Percentiles rank a stretch among this genome's conserved stretches.
These are phyloP conservation scores for Zingel zingel DNA, from an alignment of 2,113 vertebrate genomes.

Conservation along the genomic window DNA sequence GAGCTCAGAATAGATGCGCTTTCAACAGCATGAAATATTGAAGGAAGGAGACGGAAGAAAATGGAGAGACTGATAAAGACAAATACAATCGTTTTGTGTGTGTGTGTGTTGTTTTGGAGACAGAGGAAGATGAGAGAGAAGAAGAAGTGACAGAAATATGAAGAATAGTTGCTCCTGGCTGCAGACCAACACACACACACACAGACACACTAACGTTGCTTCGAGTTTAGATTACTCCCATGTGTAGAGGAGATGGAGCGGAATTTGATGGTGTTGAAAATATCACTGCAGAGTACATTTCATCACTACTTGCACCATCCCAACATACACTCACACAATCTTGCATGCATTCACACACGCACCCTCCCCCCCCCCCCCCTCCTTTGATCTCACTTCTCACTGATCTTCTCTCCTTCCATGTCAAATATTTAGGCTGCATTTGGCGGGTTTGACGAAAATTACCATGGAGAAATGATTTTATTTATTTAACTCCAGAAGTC, in stretches of 20 bases:
- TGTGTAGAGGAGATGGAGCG: slow-evolving; percentile 68
- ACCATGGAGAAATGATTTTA: slow-evolving; percentile 77
- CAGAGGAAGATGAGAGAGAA: slow-evolving; percentile 69
- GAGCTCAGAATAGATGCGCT: slow-evolving; percentile 87
- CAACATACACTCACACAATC: slow-evolving; percentile 37
- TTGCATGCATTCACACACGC: not conserved
- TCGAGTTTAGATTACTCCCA: slow-evolving; percentile 73
- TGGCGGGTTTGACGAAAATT: slow-evolving; percentile 82
- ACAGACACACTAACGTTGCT: slow-evolving; percentile 28
- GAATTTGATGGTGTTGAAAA: slow-evolving; percentile 75
- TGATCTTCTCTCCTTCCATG: slow-evolving; percentile 81
- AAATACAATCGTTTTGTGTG: slow-evolving; percentile 82
- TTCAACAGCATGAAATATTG: slow-evolving; percentile 88
- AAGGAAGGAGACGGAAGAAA: slow-evolving; percentile 81
- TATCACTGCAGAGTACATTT: slow-evolving; percentile 77
- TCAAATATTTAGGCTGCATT: slow-evolving; percentile 86
- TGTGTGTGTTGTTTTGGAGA: slow-evolving; percentile 56
- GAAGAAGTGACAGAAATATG: slow-evolving; percentile 74
- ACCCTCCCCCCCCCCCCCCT: slow-evolving; percentile 6
- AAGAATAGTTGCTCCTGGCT: slow-evolving; percentile 67
- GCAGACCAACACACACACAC: slow-evolving; percentile 50
- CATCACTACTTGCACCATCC: slow-evolving; percentile 71
- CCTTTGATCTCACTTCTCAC: slow-evolving; percentile 81
- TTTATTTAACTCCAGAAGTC: slow-evolving; percentile 80
- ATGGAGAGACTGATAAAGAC: slow-evolving; percentile 87